phyloP scores from a whole-genome alignment of 2,113 vertebrate genomes.

The Ellobius talpinus region DNA sequence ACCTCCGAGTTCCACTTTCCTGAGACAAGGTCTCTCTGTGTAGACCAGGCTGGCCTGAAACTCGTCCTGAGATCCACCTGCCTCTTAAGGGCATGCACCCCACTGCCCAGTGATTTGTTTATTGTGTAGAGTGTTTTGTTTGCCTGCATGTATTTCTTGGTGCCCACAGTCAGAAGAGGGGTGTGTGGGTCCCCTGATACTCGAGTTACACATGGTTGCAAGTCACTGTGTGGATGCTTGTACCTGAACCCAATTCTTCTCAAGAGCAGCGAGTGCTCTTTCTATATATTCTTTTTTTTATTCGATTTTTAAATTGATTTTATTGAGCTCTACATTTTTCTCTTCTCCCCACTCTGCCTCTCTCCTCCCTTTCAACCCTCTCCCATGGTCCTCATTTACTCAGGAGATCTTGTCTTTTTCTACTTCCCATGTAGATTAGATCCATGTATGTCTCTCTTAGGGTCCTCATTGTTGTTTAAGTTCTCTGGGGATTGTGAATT shows the following conservation, averaged over 20 bases:
- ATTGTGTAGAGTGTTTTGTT: not conserved
- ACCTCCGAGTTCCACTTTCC: not conserved
- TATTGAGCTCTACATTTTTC: too few relatives aligned
- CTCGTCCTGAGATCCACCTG: not conserved
- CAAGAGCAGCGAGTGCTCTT: not conserved
- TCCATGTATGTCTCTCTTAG: too few relatives aligned
- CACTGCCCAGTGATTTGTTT: not conserved
- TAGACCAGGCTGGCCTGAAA: not conserved
- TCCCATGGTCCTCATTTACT: too few relatives aligned
- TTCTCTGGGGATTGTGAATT: too few relatives aligned
- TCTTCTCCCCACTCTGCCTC: too few relatives aligned
- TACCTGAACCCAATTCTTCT: not conserved
- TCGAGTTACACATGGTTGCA: not conserved
- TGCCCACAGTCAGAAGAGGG: not conserved
- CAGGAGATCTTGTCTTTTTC: too few relatives aligned
- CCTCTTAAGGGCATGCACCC: not conserved
- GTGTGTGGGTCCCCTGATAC: not conserved
- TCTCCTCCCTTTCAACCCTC: too few relatives aligned
- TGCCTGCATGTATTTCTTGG: not conserved
- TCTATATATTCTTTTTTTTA: not conserved
- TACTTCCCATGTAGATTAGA: too few relatives aligned
- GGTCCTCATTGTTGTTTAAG: too few relatives aligned
- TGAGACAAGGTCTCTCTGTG: not conserved
- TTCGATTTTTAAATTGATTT: too few relatives aligned
- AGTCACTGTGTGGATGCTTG: not conserved